Base-by-base conservation (phyloP, 92 coral and sea anemone species). In the Scolanthus callimorphus region DNA sequence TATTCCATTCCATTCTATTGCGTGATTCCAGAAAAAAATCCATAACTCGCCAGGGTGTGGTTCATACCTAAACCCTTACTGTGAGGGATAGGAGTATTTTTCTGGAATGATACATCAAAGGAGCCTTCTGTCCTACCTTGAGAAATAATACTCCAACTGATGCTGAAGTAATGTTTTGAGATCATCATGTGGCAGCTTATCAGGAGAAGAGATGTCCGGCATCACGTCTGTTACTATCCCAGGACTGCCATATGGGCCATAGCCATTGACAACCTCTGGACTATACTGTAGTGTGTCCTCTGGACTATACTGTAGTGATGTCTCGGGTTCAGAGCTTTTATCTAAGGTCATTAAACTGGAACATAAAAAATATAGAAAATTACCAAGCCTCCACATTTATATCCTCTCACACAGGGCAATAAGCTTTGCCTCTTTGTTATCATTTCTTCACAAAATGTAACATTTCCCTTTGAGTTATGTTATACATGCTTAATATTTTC, bases 61-160 rank as follows among this genome's bases (percentile, higher is more conserved):
- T n/a, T n/a, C n/a, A n/a, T n/a, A n/a, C n/a, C n/a, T n/a, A n/a
- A n/a, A n/a, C n/a, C n/a, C n/a, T n/a, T n/a, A n/a, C n/a, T n/a
- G n/a, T n/a, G n/a, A n/a, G n/a, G n/a, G n/a, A n/a, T n/a, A n/a
- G n/a, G n/a, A n/a, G n/a, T n/a, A n/a, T n/a, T n/a, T n/a, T n/a
- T n/a, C n/a, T n/a, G n/a, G n/a, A n/a, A n/a, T n/a, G n/a, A 34
- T 15, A 34, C 8, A 34, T 6, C 41, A 34, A 34, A 15, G 15
- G 41, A 6, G 6, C 41, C 15, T 34, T 15, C 41, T 34, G 15
- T 6, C 79, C 25, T 43, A 90, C 97, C 97, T 83, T 45, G 97
- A 91, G 54, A 91, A 91, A 73, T 91, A 91, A 51, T 73, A 91
- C 31, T 91, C 97, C 70, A 91, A 53, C 73, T 91, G 97, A 15